Conservation (phyloP, 2,888 invertebrate genomes). For the Himalopsyche anomala region DNA sequence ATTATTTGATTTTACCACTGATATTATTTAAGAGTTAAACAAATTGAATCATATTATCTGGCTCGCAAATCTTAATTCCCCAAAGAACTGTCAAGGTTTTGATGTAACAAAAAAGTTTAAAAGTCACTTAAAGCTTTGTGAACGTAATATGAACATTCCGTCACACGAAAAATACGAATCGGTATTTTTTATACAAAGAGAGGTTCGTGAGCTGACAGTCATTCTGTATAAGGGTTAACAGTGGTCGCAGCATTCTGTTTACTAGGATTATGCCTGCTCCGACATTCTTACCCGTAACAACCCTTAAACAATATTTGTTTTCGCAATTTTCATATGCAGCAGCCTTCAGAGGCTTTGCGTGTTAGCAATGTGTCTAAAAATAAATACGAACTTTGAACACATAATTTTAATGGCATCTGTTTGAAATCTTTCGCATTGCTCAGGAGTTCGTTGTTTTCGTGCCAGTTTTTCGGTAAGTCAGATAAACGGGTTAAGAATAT, state of each 20-base stretch:
- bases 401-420: conserved; percentile 39
- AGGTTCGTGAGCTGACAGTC: conserved; percentile 25
- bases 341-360: conserved; percentile 23
- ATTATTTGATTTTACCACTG: no score
- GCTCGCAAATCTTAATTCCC: no score
- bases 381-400: conserved; percentile 33
- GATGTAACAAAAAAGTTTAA: no score
- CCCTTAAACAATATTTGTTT: conserved; percentile 57
- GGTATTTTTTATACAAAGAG: no score
- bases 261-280: conserved; percentile 47
- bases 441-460: not conserved
- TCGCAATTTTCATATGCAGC: conserved; percentile 50
- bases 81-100: no score
- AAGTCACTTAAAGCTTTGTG: no score
- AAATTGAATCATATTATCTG: no score
- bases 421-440: not conserved
- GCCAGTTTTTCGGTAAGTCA: no score
- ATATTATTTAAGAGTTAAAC: no score
- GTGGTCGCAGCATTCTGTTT: conserved; percentile 47
- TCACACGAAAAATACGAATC: no score
- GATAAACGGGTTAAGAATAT: no score
- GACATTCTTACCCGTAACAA: conserved; percentile 43
- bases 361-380: conserved; percentile 27
- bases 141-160: no score
- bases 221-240: conserved; percentile 45